Evolutionary conservation across 2,113 vertebrate species (phyloP), one percentile per base, ranked within the genome.

Genomic region (Phyllostomus hastatus): DNA sequence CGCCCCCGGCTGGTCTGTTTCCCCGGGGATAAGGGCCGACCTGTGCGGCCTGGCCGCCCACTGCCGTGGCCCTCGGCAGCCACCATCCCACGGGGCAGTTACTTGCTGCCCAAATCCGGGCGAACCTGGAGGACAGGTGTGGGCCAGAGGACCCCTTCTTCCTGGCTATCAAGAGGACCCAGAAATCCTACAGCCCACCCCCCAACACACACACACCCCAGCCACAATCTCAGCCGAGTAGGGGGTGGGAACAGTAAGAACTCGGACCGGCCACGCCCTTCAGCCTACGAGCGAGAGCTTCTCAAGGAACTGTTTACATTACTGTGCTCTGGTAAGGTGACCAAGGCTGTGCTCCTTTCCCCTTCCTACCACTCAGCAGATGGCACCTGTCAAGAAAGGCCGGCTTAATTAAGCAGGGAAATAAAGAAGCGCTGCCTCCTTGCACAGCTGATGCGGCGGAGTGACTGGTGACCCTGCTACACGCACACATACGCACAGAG

Each of bases 341-440:
- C 38, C 38, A 26, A 26, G 59, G 24, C 16, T 12, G 26, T 26
- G 14, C 22, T 81, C 14, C 31, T 28, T 4, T 9, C 31, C 9
- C 16, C 31, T n/a, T 33, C 73, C 86, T 31, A 52, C 24, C 38
- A 82, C 35, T n/a, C 57, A 80, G 66, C 48, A 75, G 72, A 38
- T 43, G 79, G 48, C 15, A 22, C 33, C 26, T n/a, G 46, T 41
- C 41, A 48, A 78, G 50, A 76, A 80, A 43, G 20, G 33, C 22
- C 67, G 61, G 20, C 59, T 48, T 19, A 28, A 83, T 54, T n/a
- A 69, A 88, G 24, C 5, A 38, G 28, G 69, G 67, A 81, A 33
- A 79, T 52, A 59, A 86, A 92, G 72, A 73, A 35, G 17, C 57
- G 57, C 82, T 91, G 24, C 78, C 88, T 84, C 91, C 73, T 84